Conservation (phyloP, 2,888 invertebrate genomes). For the Orchestes rusci region DNA sequence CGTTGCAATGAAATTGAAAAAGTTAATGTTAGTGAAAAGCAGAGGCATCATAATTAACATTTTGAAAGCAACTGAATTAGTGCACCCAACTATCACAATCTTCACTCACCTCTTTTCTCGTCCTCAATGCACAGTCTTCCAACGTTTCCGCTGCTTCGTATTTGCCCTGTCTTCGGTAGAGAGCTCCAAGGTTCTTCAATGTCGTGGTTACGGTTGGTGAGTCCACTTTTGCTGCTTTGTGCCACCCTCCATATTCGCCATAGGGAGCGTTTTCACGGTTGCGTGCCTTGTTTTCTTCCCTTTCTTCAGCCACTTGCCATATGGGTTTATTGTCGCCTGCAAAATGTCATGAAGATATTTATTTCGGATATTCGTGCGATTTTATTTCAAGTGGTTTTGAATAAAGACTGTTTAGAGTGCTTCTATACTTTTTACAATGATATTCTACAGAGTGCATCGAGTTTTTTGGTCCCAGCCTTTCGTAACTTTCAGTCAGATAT, state of each 20-base stretch:
- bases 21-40: no score
- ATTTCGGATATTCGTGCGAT: no score
- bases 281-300: constrained; percentile 88
- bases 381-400: not conserved
- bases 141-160: constrained; percentile 98
- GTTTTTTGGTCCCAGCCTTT: no score
- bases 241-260: constrained; percentile 93
- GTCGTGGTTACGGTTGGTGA: constrained; percentile 97
- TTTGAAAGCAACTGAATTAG: no score
- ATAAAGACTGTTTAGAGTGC: no score
- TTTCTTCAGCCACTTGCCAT: constrained; percentile 97
- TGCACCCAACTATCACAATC: no score
- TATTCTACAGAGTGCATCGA: no score
- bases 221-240: constrained; percentile 97
- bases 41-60: no score
- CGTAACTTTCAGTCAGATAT: no score
- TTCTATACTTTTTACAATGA: no score
- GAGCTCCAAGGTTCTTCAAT: constrained; percentile 94
- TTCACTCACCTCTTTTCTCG: constrained; percentile 84
- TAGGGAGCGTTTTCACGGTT: constrained; percentile 86
- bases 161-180: constrained; percentile 97
- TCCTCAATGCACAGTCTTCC: constrained; percentile 95
- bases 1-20: no score
- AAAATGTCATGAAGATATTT: constrained; percentile 4
- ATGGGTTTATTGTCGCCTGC: constrained; percentile 89